phyloP scores from a whole-genome alignment of 2,113 vertebrate genomes.

The Tichodroma muraria region DNA sequence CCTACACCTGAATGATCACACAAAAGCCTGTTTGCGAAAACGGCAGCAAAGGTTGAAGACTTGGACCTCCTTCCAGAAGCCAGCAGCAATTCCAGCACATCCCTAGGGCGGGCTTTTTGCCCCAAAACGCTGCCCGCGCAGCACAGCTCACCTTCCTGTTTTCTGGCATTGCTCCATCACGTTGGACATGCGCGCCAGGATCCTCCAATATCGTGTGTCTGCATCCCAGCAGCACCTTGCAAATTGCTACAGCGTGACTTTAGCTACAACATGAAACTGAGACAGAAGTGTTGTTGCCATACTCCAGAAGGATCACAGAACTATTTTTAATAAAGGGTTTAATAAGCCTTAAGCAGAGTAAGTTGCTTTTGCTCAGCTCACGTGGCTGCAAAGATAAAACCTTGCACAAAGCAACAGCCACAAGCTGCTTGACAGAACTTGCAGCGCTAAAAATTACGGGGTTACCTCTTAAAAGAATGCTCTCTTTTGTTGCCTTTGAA shows the following conservation, averaged over 20 bases:
- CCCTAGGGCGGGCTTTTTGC: background rate
- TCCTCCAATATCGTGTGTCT: accelerated
- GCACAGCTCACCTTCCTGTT: background rate
- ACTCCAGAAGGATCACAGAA: background rate
- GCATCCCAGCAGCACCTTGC: background rate
- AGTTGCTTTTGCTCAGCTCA: background rate
- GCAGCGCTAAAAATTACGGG: background rate
- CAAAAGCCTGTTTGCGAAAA: background rate
- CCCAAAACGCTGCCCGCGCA: accelerated
- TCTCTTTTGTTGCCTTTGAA: background rate
- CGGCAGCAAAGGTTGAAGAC: background rate
- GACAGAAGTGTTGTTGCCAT: background rate
- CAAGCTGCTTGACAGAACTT: slow-evolving; percentile 3
- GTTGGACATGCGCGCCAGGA: accelerated
- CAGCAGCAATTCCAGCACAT: background rate
- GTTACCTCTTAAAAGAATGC: background rate
- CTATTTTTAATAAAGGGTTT: background rate
- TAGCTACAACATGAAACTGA: background rate
- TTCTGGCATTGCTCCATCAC: background rate
- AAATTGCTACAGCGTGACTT: background rate
- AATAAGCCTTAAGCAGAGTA: background rate
- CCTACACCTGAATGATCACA: background rate
- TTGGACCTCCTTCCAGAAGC: background rate
- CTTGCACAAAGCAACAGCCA: background rate
- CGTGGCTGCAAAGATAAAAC: background rate